Conservation (phyloP, 2,888 invertebrate species). For the Ennomos quercinarius region DNA sequence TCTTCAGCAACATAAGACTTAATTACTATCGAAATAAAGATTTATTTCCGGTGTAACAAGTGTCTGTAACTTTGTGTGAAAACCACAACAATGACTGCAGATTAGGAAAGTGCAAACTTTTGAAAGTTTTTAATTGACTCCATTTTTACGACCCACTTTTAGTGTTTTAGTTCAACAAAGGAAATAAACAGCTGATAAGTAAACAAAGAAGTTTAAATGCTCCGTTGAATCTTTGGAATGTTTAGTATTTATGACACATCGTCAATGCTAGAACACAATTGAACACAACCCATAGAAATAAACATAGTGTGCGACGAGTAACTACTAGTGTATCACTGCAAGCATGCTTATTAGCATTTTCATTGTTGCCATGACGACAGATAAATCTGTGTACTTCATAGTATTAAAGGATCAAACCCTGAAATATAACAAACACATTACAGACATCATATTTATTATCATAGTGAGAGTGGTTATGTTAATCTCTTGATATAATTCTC, state of each 20-base stretch:
- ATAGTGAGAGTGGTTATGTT: not conserved
- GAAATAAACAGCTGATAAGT: conserved; percentile 11
- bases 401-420: too few species aligned
- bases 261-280: conserved; percentile 8
- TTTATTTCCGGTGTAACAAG: conserved; percentile 5
- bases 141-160: conserved; percentile 15
- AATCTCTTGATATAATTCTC: too few species aligned
- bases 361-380: conserved; percentile 11
- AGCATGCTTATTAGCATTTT: conserved; percentile 1
- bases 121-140: conserved; percentile 16
- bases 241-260: conserved; percentile 22
- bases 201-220: conserved; percentile 19
- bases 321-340: not conserved
- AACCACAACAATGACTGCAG: conserved; percentile 28
- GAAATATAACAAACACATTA: too few species aligned
- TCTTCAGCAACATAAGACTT: conserved; percentile 11
- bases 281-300: conserved; percentile 6
- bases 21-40: conserved; percentile 20
- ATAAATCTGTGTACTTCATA: too few species aligned
- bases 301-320: too few species aligned
- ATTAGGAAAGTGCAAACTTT: conserved; percentile 21
- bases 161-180: conserved; percentile 12
- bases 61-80: conserved; percentile 9
- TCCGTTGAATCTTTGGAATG: conserved; percentile 13
- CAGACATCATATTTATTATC: not conserved